Evolutionary conservation across 2,888 invertebrate species (phyloP).

Genomic region (Salpingus planirostris): DNA sequence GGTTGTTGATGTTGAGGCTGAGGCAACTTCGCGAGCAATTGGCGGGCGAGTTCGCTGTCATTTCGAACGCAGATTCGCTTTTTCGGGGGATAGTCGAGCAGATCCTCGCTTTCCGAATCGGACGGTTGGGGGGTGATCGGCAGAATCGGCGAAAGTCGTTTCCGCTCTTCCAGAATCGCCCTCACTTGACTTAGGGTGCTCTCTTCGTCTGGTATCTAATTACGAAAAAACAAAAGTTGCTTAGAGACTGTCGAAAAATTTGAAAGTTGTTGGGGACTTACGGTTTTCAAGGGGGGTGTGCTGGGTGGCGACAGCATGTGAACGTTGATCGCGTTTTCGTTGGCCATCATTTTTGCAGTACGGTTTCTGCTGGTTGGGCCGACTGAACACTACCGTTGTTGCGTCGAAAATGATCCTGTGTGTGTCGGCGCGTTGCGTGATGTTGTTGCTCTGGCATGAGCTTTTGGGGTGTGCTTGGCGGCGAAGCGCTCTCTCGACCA

Average conservation of each 20-base stretch:
- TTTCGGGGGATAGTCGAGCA: conserved; percentile 43
- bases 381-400: no score
- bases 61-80: conserved; percentile 51
- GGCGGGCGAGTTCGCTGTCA: conserved; percentile 49
- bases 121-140: conserved; percentile 73
- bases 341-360: not conserved
- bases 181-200: no score
- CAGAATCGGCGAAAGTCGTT: conserved; percentile 24
- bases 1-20: conserved; percentile 49
- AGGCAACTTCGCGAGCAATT: conserved; percentile 49
- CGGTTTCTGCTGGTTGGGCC: no score
- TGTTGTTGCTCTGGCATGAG: conserved; percentile 40
- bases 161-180: conserved; percentile 24
- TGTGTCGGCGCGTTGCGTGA: conserved; percentile 25
- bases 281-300: conserved; percentile 58
- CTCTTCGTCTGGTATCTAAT: conserved; percentile 31
- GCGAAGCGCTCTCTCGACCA: conserved; percentile 45
- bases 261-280: conserved; percentile 20
- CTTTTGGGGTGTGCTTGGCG: conserved; percentile 44
- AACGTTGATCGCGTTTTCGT: conserved; percentile 14
- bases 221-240: conserved; percentile 11
- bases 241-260: conserved; percentile 6
- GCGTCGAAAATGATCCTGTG: conserved; percentile 29
- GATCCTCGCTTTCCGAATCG: conserved; percentile 59
- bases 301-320: conserved; percentile 58